Conservation (phyloP, 1,140 invertebrate species). For the Diploscapter pachys region DNA sequence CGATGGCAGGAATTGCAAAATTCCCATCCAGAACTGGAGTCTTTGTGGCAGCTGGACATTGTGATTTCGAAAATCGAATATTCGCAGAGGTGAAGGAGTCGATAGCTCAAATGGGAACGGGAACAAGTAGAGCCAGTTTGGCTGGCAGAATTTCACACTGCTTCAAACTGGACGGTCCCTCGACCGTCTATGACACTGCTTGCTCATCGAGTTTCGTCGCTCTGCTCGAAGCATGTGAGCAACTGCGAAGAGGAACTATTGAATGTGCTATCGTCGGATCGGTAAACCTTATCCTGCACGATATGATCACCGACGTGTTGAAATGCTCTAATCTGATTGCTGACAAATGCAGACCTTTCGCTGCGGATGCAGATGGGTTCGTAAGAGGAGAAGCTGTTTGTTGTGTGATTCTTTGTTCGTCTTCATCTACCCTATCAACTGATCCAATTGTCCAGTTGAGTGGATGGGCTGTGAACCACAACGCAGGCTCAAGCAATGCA, state of each 20-base stretch:
- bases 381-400: conserved; percentile 81
- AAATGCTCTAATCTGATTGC: conserved; percentile 80
- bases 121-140: conserved; percentile 43
- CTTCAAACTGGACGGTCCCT: conserved; percentile 68
- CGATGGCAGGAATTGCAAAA: conserved; percentile 40
- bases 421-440: conserved; percentile 68
- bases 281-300: conserved; percentile 77
- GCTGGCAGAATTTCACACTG: conserved; percentile 48
- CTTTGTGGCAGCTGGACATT: conserved; percentile 43
- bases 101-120: conserved; percentile 43
- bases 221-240: conserved; percentile 72
- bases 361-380: conserved; percentile 80
- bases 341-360: conserved; percentile 85
- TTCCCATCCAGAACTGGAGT: conserved; percentile 49
- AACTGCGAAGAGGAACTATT: conserved; percentile 77
- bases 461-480: conserved; percentile 50
- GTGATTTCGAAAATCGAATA: conserved; percentile 62
- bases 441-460: conserved; percentile 67
- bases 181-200: conserved; percentile 84
- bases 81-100: conserved; percentile 25
- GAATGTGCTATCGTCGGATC: conserved; percentile 87
- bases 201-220: conserved; percentile 87
- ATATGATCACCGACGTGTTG: conserved; percentile 77
- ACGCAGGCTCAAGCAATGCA: conserved; percentile 48
- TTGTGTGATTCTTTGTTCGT: conserved; percentile 73